Evolutionary conservation across 2,888 invertebrate species (phyloP).

Genomic region (Anagyrus pseudococci): DNA sequence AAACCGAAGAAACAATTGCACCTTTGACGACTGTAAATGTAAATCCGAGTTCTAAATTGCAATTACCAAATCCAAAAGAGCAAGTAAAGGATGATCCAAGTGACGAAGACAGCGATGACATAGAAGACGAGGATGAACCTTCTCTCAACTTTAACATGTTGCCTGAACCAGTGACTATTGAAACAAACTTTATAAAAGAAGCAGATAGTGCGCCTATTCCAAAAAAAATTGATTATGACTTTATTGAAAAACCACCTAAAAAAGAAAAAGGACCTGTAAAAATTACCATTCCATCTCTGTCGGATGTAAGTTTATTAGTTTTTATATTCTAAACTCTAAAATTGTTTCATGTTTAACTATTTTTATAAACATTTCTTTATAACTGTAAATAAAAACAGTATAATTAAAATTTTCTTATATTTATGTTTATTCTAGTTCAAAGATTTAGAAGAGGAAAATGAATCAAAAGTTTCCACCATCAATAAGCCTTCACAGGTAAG

Average conservation of each 20-base stretch:
- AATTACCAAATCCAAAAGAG: conserved; percentile 23
- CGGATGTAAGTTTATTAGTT: conserved; percentile 63
- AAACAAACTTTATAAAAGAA: conserved; percentile 58
- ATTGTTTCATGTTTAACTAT: neutral
- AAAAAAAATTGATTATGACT: conserved; percentile 49
- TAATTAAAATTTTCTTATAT: neutral
- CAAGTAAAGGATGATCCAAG: conserved; percentile 11
- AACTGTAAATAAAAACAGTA: neutral
- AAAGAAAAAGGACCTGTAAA: conserved; percentile 65
- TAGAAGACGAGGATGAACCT: neutral
- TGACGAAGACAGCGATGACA: conserved; percentile 8
- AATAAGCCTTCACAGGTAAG: conserved; percentile 63
- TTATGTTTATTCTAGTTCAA: conserved; percentile 64
- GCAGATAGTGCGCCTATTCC: conserved; percentile 66
- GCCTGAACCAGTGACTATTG: conserved; percentile 63
- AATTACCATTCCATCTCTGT: conserved; percentile 74
- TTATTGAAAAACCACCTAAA: conserved; percentile 44
- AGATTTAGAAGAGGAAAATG: conserved; percentile 65
- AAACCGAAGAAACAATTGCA: neutral
- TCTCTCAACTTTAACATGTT: conserved; percentile 54
- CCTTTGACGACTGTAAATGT: neutral
- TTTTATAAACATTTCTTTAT: neutral
- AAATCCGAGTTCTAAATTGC: conserved; percentile 10
- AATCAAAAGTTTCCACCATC: conserved; percentile 59
- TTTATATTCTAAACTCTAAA: neutral